phyloP scores from a whole-genome alignment of 2,888 invertebrate species.

The Holacanthella duospinosa region DNA sequence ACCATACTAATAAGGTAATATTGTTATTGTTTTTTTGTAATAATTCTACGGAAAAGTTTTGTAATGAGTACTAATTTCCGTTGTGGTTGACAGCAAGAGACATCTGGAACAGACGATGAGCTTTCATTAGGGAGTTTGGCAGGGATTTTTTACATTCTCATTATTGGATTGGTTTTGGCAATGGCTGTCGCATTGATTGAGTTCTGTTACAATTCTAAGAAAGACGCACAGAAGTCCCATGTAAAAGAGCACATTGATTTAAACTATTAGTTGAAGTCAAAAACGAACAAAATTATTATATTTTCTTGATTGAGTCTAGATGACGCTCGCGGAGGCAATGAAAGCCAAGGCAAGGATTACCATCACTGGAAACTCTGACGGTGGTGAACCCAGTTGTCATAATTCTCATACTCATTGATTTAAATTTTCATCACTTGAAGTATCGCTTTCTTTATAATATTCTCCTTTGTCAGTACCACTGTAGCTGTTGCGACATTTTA shows the following conservation, averaged over 20 bases:
- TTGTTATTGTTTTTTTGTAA: not conserved
- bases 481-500: no score
- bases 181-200: slow-evolving; percentile 85
- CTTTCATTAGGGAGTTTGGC: slow-evolving; percentile 93
- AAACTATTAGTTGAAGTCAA: not conserved
- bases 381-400: slow-evolving; percentile 9
- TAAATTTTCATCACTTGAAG: no score
- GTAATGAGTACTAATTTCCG: not conserved
- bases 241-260: slow-evolving; percentile 39
- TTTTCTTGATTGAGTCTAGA: slow-evolving; percentile 48
- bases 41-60: not conserved
- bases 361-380: slow-evolving; percentile 50
- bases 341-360: slow-evolving; percentile 77
- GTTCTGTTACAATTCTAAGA: slow-evolving; percentile 84
- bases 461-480: no score
- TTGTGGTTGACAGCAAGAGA: slow-evolving; percentile 32
- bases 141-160: slow-evolving; percentile 95
- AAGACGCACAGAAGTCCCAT: slow-evolving; percentile 66
- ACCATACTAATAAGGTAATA: slow-evolving; percentile 51
- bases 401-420: no score
- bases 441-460: no score
- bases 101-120: slow-evolving; percentile 52
- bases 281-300: slow-evolving; percentile 5
- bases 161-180: slow-evolving; percentile 83
- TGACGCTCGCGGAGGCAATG: slow-evolving; percentile 71